Percentiles rank a stretch among this genome's conserved stretches.
Conservation (phyloP, 2,797 vertebrate genomes). For the Pogoniulus pusillus region DNA sequence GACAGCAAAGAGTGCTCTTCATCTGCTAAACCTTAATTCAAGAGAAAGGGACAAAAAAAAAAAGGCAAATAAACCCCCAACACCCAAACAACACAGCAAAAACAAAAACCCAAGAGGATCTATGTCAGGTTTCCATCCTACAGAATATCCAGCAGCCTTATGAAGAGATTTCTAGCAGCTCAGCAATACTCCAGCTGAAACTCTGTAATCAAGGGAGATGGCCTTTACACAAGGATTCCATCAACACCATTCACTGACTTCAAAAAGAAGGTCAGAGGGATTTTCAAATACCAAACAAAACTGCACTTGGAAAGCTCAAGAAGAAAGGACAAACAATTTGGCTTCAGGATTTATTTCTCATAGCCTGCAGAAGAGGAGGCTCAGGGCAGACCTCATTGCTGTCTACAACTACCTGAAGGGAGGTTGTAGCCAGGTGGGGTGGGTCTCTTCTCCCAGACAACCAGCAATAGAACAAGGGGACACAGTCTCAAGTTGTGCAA, state of each 20-base stretch:
- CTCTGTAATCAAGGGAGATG: constrained; percentile 7
- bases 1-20: constrained; percentile 60
- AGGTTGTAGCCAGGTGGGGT: too few species aligned
- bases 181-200: not conserved
- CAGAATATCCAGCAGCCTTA: not conserved
- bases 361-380: too few species aligned
- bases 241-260: constrained; percentile 8
- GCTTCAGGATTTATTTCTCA: not conserved
- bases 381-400: too few species aligned
- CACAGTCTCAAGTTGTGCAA: too few species aligned
- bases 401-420: too few species aligned
- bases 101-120: not conserved
- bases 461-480: too few species aligned
- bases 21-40: constrained; percentile 56
- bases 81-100: not conserved
- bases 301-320: not conserved
- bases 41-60: not conserved
- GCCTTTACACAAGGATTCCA: constrained; percentile 26
- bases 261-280: constrained; percentile 25
- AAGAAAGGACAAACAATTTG: not conserved
- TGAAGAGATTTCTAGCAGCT: constrained; percentile 14
- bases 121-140: constrained; percentile 18
- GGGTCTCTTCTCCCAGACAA: too few species aligned
- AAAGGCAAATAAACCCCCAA: too few species aligned
- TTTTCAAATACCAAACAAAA: constrained; percentile 35